Conservation (phyloP, 2,888 invertebrate species). For the Athalia cordata region DNA sequence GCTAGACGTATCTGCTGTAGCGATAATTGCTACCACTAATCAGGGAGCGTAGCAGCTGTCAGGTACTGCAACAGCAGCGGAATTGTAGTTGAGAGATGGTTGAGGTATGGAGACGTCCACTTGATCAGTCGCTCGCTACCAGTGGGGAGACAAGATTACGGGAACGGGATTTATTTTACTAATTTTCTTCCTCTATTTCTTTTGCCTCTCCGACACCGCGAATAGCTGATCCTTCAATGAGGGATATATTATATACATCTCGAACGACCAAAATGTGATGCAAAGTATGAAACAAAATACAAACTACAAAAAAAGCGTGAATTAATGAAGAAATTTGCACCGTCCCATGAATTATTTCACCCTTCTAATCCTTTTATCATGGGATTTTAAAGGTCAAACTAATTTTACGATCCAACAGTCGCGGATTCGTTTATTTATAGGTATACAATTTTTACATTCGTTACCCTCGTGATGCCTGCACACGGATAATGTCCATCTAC, state of each 20-base stretch:
- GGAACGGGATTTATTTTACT: neutral
- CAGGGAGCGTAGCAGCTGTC: conserved; percentile 59
- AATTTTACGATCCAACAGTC: conserved; percentile 31
- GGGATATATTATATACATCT: neutral
- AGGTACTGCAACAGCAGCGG: conserved; percentile 52
- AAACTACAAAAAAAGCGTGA: conserved; percentile 21
- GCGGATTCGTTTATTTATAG: conserved; percentile 9
- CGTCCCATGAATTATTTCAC: conserved; percentile 14
- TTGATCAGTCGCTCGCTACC: neutral
- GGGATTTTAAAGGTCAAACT: conserved; percentile 41
- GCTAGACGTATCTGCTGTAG: conserved; percentile 48
- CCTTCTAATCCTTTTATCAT: conserved; percentile 27
- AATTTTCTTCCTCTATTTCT: neutral
- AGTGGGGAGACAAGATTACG: neutral
- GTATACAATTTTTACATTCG: neutral
- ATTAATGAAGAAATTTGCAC: too few relatives aligned
- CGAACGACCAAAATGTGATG: neutral
- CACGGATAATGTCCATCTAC: neutral
- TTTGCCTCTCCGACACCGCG: neutral
- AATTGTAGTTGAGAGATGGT: conserved; percentile 24
- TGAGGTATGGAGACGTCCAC: neutral
- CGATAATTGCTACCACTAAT: conserved; percentile 70
- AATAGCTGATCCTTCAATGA: neutral
- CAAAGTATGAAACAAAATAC: neutral
- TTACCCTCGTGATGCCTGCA: neutral